Conservation (phyloP, 2,888 invertebrate genomes). For the Tetranychus truncatus region DNA sequence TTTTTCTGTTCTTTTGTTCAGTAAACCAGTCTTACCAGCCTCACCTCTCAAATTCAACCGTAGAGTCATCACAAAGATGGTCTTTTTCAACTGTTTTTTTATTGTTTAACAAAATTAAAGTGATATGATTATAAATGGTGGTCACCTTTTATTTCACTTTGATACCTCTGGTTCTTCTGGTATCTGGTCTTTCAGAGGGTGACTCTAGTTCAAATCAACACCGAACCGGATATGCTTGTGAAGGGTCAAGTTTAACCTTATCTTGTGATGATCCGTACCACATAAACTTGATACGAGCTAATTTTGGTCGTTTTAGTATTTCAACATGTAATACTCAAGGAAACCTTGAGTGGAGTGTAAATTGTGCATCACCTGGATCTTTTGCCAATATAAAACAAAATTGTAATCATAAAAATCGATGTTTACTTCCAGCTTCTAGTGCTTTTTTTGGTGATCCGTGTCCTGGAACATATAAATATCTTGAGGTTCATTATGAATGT, state of each 20-base stretch:
- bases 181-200: background rate
- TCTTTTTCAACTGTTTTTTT: too few species aligned
- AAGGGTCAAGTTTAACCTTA: conserved; percentile 1
- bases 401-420: conserved; percentile 37
- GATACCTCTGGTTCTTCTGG: background rate
- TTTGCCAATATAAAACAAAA: conserved; percentile 67
- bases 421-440: conserved; percentile 29
- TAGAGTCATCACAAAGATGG: too few species aligned
- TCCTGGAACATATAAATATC: conserved; percentile 42
- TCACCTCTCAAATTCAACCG: too few species aligned
- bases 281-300: conserved; percentile 74
- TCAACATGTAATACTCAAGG: conserved; percentile 90
- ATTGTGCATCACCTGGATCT: conserved; percentile 78
- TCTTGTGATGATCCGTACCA: conserved; percentile 43
- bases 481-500: conserved; percentile 42
- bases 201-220: conserved; percentile 35
- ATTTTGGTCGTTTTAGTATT: conserved; percentile 78
- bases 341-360: conserved; percentile 84
- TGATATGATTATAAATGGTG: background rate
- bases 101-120: too few species aligned
- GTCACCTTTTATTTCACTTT: background rate
- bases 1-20: too few species aligned
- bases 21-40: too few species aligned
- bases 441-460: conserved; percentile 40
- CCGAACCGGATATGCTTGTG: conserved; percentile 10